phyloP scores from a whole-genome alignment of 1,140 invertebrate species.

The Macrobrachium rosenbergii region DNA sequence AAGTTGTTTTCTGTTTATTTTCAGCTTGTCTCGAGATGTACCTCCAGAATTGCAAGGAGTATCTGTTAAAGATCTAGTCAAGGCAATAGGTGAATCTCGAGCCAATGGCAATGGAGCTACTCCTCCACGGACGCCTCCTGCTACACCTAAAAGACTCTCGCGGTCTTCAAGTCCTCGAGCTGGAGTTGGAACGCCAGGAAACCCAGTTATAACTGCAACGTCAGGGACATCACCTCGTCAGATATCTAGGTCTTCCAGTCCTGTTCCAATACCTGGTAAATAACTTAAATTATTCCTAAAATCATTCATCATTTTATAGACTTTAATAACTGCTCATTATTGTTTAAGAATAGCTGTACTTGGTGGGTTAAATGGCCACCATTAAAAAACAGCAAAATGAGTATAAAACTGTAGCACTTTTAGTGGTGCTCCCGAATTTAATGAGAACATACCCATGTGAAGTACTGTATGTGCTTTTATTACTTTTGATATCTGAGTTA shows the following conservation, averaged over 20 bases:
- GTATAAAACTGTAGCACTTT: too few species aligned
- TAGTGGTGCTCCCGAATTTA: too few species aligned
- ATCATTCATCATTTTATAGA: background rate
- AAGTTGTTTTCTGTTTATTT: background rate
- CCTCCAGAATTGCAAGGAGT: slow-evolving; percentile 80
- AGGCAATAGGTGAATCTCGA: slow-evolving; percentile 82
- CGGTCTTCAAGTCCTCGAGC: slow-evolving; percentile 66
- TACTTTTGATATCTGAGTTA: too few species aligned
- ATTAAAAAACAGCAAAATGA: too few species aligned
- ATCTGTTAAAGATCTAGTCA: slow-evolving; percentile 84
- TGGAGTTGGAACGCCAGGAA: slow-evolving; percentile 68
- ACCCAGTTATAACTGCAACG: slow-evolving; percentile 47
- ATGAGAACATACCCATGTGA: too few species aligned
- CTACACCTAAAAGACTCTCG: slow-evolving; percentile 68
- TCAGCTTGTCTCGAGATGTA: slow-evolving; percentile 71
- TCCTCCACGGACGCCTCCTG: slow-evolving; percentile 81
- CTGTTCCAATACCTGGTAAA: slow-evolving; percentile 75
- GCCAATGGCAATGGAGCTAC: slow-evolving; percentile 83
- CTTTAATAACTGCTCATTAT: too few species aligned
- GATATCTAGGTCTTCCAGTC: slow-evolving; percentile 70
- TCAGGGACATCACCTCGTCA: slow-evolving; percentile 55
- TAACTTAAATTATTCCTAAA: background rate
- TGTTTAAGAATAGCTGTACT: too few species aligned
- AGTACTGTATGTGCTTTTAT: too few species aligned
- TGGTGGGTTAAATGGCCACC: too few species aligned